These are phyloP conservation scores for Pedionomus torquatus DNA, from an alignment of 2,113 vertebrate species.

Conservation along the genomic window DNA sequence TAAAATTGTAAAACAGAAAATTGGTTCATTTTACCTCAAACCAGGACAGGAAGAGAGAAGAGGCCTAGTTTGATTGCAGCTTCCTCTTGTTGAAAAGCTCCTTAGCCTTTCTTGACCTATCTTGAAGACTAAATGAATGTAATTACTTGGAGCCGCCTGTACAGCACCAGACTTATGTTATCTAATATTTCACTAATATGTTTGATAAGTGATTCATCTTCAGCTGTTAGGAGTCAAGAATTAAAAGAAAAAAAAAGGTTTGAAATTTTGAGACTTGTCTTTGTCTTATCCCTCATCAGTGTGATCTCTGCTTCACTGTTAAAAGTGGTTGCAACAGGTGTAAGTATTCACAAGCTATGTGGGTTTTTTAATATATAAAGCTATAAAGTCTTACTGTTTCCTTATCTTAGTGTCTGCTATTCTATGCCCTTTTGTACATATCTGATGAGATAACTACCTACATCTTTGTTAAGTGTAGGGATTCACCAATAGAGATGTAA, in stretches of 20 bases:
- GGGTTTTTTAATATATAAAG: background rate
- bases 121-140: background rate
- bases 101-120: background rate
- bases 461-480: background rate
- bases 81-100: background rate
- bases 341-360: background rate
- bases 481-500: background rate
- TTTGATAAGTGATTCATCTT: background rate
- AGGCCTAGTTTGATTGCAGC: background rate
- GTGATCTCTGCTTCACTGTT: background rate
- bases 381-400: background rate
- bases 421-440: background rate
- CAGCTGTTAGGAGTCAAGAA: background rate
- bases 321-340: accelerated
- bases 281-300: background rate
- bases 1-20: too few relatives aligned
- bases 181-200: background rate
- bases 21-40: too few relatives aligned
- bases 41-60: too few relatives aligned
- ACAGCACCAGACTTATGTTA: background rate
- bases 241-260: background rate
- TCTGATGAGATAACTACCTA: background rate
- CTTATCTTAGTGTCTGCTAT: background rate
- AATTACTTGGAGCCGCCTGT: background rate
- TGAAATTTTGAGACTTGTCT: background rate